Evolutionary conservation across 1,140 invertebrate genomes (phyloP).

Genomic region (Zaprionus ghesquierei): DNA sequence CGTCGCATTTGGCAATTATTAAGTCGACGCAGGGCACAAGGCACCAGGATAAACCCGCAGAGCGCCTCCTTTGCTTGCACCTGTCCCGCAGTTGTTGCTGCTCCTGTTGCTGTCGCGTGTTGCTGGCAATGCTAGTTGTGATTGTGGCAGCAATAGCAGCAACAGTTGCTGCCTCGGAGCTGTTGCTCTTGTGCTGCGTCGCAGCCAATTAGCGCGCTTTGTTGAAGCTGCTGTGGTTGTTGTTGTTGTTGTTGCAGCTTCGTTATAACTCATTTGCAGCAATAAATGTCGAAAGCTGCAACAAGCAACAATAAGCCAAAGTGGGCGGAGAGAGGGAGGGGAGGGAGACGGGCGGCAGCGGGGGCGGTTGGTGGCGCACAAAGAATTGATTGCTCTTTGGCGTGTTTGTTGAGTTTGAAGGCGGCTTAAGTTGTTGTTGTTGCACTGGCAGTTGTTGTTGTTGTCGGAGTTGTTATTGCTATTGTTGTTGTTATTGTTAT

Average conservation of each 20-base stretch:
- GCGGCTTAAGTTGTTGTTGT: conserved; percentile 9
- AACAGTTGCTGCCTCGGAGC: background rate
- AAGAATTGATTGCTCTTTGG: conserved; percentile 53
- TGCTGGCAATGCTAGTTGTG: conserved; percentile 36
- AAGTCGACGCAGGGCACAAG: conserved; percentile 34
- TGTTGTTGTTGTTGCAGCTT: conserved; percentile 23
- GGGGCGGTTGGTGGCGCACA: too few species aligned
- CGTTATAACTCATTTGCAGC: conserved; percentile 48
- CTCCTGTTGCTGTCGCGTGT: conserved; percentile 43
- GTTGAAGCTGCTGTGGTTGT: conserved; percentile 20
- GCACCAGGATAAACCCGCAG: conserved; percentile 39
- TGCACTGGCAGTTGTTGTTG: conserved; percentile 10
- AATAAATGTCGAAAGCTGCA: conserved; percentile 43
- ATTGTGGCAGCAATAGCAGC: conserved; percentile 36
- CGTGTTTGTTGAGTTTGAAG: conserved; percentile 32
- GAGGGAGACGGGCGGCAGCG: background rate
- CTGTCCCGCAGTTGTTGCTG: conserved; percentile 34
- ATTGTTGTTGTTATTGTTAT: conserved; percentile 16
- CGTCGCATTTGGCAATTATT: conserved; percentile 55
- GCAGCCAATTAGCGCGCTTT: conserved; percentile 46
- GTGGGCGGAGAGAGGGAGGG: background rate
- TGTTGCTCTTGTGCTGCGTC: conserved; percentile 30
- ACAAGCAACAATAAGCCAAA: conserved; percentile 8
- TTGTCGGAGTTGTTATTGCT: background rate
- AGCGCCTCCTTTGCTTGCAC: conserved; percentile 38